Evolutionary conservation across 2,113 vertebrate genomes (phyloP).

Genomic region (Sinosuthora webbiana): DNA sequence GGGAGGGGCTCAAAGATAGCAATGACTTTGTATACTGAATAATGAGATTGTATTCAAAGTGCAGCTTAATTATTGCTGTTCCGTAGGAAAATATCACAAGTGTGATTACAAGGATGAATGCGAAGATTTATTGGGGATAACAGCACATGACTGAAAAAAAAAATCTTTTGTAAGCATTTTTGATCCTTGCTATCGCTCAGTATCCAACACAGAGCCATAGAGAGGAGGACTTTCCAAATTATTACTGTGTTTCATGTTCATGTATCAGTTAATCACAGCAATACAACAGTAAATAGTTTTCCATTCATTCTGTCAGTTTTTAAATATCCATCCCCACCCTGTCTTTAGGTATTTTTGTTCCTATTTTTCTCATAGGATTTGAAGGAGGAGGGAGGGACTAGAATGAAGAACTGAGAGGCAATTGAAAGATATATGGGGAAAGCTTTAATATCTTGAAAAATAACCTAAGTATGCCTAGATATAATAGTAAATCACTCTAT

Average conservation of each 20-base stretch:
- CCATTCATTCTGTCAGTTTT: not conserved
- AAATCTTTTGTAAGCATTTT: not conserved
- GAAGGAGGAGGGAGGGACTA: not conserved
- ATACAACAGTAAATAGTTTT: not conserved
- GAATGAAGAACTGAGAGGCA: not conserved
- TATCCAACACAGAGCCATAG: accelerated
- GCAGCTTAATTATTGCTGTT: not conserved
- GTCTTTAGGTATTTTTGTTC: not conserved
- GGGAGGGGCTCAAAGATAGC: slow-evolving; percentile 75
- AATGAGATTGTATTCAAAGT: slow-evolving; percentile 55
- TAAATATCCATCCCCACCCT: not conserved
- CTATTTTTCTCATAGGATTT: not conserved
- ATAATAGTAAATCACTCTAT: not conserved
- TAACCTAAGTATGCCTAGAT: not conserved
- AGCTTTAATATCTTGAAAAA: not conserved
- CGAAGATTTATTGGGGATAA: not conserved
- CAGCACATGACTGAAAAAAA: not conserved
- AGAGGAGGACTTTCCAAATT: not conserved
- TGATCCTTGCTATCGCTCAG: not conserved
- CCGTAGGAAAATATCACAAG: not conserved
- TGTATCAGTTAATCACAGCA: not conserved
- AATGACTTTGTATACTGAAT: slow-evolving; percentile 64
- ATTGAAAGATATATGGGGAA: not conserved
- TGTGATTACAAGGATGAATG: not conserved
- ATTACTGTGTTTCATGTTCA: not conserved